phyloP scores from a whole-genome alignment of 1,140 invertebrate genomes.

The Metopolophium dirhodum region DNA sequence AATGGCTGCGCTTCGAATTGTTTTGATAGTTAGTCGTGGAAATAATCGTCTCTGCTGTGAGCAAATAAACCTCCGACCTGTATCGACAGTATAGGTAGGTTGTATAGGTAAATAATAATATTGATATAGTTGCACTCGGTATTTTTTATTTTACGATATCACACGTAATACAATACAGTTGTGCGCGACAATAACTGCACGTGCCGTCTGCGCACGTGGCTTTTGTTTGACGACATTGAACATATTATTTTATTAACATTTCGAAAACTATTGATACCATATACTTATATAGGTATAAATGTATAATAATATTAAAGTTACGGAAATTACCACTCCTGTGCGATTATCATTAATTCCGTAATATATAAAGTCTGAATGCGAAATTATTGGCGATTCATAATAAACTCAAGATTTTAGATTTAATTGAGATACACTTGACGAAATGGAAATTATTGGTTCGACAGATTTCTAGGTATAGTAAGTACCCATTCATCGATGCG shows the following conservation, averaged over 20 bases:
- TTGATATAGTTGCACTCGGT: background rate
- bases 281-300: too few relatives aligned
- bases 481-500: too few relatives aligned
- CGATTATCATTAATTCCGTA: background rate
- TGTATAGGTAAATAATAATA: background rate
- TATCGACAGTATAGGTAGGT: background rate
- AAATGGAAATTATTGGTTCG: too few relatives aligned
- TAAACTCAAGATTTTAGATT: too few relatives aligned
- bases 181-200: background rate
- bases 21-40: background rate
- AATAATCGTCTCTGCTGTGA: background rate
- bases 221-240: background rate
- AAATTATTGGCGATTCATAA: background rate
- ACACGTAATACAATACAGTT: background rate
- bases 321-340: background rate
- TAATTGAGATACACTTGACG: too few relatives aligned
- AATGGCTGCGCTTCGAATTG: background rate
- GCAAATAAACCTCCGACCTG: background rate
- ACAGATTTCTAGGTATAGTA: too few relatives aligned
- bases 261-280: too few relatives aligned
- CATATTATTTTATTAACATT: background rate
- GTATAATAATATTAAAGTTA: background rate
- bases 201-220: background rate
- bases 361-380: background rate
- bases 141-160: constrained; percentile 10